Evolutionary conservation across 1,140 invertebrate species (phyloP).

Genomic region (Triops longicaudatus): DNA sequence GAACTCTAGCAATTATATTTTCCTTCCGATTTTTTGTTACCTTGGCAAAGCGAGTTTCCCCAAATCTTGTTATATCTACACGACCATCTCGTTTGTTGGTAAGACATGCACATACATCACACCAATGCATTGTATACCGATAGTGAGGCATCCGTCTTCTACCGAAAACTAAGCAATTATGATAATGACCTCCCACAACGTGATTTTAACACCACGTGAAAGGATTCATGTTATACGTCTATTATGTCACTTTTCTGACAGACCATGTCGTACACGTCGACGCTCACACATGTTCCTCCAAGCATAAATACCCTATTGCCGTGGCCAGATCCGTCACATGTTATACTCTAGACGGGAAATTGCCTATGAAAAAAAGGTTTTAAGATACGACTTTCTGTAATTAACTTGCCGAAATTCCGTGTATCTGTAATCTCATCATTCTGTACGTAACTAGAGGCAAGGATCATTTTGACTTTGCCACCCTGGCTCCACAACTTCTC

Average conservation of each 20-base stretch:
- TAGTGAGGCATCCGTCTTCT: neutral
- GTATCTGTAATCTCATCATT: neutral
- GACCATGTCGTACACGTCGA: neutral
- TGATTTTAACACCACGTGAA: neutral
- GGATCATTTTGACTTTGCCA: neutral
- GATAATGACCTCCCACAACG: neutral
- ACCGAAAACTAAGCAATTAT: neutral
- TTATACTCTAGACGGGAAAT: neutral
- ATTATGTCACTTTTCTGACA: neutral
- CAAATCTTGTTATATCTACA: neutral
- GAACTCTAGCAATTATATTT: neutral
- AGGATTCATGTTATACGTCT: neutral
- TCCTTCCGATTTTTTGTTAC: neutral
- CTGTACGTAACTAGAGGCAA: neutral
- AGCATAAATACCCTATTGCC: neutral
- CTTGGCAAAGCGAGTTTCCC: neutral
- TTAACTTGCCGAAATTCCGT: neutral
- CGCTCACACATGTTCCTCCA: neutral
- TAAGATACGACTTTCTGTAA: neutral
- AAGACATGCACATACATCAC: neutral
- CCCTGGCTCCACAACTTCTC: neutral
- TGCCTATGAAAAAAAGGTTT: neutral
- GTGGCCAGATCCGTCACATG: neutral
- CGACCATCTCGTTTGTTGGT: neutral
- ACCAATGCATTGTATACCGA: neutral